Evolutionary conservation across 2,888 invertebrate genomes (phyloP).

Genomic region (Morinoia aosen): DNA sequence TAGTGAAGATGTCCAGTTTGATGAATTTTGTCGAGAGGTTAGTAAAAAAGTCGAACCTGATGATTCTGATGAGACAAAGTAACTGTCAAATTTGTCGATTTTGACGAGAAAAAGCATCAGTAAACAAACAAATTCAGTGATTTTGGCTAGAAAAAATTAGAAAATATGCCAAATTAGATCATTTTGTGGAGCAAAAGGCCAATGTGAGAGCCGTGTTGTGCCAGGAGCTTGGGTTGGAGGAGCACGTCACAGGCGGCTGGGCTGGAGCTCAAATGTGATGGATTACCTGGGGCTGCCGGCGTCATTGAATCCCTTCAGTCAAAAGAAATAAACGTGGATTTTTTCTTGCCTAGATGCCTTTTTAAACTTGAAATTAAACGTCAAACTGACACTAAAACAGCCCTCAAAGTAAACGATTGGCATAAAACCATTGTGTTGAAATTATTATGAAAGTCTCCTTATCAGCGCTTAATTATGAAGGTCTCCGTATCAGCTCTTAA

Average conservation of each 20-base stretch:
- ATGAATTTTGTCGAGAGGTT: too few relatives aligned
- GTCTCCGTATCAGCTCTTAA: too few relatives aligned
- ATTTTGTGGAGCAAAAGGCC: background rate
- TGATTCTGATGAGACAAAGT: too few relatives aligned
- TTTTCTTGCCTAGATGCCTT: background rate
- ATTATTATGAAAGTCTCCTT: background rate
- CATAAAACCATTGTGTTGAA: background rate
- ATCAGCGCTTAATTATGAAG: background rate
- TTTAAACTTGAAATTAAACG: background rate
- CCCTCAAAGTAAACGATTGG: background rate
- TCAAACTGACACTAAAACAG: background rate
- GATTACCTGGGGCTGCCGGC: background rate
- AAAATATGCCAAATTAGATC: background rate
- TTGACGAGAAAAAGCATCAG: too few relatives aligned
- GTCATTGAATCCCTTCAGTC: background rate
- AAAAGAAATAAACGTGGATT: background rate
- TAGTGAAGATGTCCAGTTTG: too few relatives aligned
- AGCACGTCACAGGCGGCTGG: too few relatives aligned
- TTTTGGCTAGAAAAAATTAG: too few relatives aligned
- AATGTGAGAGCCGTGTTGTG: background rate
- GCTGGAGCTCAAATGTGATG: background rate
- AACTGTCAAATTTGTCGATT: too few relatives aligned
- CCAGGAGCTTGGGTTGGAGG: background rate
- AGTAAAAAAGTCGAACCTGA: too few relatives aligned
- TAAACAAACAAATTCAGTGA: too few relatives aligned